Percentiles rank a stretch among this genome's conserved stretches.
phyloP scores from a whole-genome alignment of 2,888 invertebrate genomes.

The Drosophila setosimentum region DNA sequence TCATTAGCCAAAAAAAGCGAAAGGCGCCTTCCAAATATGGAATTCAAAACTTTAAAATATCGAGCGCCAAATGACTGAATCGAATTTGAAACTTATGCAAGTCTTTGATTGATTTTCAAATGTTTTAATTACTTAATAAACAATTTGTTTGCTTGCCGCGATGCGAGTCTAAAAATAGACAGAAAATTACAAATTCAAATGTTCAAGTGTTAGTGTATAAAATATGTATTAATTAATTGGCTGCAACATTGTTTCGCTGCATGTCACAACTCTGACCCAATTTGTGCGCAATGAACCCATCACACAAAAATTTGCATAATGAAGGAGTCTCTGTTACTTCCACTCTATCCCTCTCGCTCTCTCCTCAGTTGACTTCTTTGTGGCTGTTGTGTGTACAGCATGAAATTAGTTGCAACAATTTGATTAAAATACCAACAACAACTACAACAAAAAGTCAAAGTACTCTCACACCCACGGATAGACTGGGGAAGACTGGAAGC shows the following conservation, averaged over 20 bases:
- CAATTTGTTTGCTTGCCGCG: slow-evolving; percentile 21
- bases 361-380: not conserved
- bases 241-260: slow-evolving; percentile 38
- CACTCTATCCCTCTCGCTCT: not conserved
- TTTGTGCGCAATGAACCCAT: slow-evolving; percentile 72
- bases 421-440: slow-evolving; percentile 39
- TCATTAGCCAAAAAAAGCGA: slow-evolving; percentile 74
- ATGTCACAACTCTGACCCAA: slow-evolving; percentile 66
- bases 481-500: slow-evolving; percentile 17
- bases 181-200: not conserved
- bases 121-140: slow-evolving; percentile 71
- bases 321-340: slow-evolving; percentile 19
- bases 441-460: slow-evolving; percentile 17
- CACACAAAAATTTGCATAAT: slow-evolving; percentile 60
- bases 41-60: slow-evolving; percentile 21
- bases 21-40: slow-evolving; percentile 63
- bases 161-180: slow-evolving; percentile 23
- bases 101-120: slow-evolving; percentile 69
- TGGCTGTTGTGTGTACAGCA: slow-evolving; percentile 44
- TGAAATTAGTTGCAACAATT: slow-evolving; percentile 71
- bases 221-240: slow-evolving; percentile 34
- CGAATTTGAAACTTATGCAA: slow-evolving; percentile 61
- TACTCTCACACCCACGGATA: slow-evolving; percentile 71
- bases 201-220: not conserved
- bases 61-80: slow-evolving; percentile 27